These are phyloP conservation scores for Pollachius pollachius DNA, from an alignment of 2,113 vertebrate species.

Conservation along the genomic window DNA sequence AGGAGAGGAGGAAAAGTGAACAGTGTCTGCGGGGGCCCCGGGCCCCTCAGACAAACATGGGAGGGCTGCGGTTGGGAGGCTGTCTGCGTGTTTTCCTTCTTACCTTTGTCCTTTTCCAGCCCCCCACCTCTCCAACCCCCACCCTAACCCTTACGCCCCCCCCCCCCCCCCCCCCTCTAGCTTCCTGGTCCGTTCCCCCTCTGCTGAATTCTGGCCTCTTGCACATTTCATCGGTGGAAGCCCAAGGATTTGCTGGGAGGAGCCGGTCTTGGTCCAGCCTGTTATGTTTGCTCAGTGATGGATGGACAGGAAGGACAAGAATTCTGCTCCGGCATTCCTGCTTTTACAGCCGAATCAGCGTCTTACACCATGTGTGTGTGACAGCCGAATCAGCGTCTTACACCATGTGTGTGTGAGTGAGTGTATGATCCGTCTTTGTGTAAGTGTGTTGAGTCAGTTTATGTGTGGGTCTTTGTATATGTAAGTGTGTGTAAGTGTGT, in stretches of 20 bases:
- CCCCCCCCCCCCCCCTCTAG: too few relatives aligned
- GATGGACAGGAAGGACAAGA: slow-evolving; percentile 66
- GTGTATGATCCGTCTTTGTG: too few relatives aligned
- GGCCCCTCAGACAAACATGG: slow-evolving; percentile 64
- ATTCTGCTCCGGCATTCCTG: slow-evolving; percentile 63
- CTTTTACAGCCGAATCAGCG: slow-evolving; percentile 56
- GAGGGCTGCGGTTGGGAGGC: slow-evolving; percentile 40
- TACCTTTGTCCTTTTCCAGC: slow-evolving; percentile 46
- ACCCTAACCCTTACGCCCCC: too few relatives aligned
- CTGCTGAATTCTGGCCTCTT: slow-evolving; percentile 52
- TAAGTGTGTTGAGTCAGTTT: too few relatives aligned
- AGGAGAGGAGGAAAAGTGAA: slow-evolving; percentile 56
- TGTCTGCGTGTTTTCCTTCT: slow-evolving; percentile 27
- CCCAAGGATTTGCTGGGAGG: slow-evolving; percentile 62
- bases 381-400: too few relatives aligned
- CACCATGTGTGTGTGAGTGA: too few relatives aligned
- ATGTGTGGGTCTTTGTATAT: too few relatives aligned
- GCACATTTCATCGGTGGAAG: slow-evolving; percentile 59
- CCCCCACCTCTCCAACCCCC: too few relatives aligned
- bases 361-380: too few relatives aligned
- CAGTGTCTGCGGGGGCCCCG: slow-evolving; percentile 66
- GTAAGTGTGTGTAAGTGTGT: too few relatives aligned
- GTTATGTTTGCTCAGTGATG: slow-evolving; percentile 67
- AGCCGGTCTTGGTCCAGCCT: slow-evolving; percentile 49
- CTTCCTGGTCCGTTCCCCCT: slow-evolving; percentile 35